Conservation (phyloP, 1,140 invertebrate genomes). For the Linepithema humile region DNA sequence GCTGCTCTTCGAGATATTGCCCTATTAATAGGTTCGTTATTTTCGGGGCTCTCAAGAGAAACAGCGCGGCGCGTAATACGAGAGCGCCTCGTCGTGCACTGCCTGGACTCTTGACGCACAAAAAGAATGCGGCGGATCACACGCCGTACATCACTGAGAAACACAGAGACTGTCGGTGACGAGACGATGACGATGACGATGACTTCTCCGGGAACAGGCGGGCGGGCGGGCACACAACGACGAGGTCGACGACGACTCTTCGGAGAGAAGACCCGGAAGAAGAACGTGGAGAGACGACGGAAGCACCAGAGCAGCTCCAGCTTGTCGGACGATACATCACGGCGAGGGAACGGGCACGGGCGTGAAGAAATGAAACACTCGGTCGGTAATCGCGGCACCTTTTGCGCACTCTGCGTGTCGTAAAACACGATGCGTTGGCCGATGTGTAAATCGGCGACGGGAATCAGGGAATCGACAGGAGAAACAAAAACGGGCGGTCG, state of each 20-base stretch:
- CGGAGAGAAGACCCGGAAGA: too few relatives aligned
- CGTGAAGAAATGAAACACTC: constrained; percentile 53
- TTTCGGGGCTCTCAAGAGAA: constrained; percentile 66
- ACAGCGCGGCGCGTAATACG: constrained; percentile 19
- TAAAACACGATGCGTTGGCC: neutral
- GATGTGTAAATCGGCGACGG: neutral
- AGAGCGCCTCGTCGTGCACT: constrained; percentile 14
- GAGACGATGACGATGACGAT: neutral
- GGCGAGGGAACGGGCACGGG: constrained; percentile 37
- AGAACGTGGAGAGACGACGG: neutral
- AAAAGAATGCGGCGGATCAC: constrained; percentile 27
- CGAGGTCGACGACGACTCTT: neutral
- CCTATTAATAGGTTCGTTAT: constrained; percentile 74
- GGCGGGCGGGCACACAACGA: too few relatives aligned
- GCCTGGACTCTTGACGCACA: constrained; percentile 33
- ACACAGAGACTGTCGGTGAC: neutral
- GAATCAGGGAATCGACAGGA: neutral
- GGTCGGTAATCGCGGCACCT: constrained; percentile 68
- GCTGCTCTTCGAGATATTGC: constrained; percentile 64
- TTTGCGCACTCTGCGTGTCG: neutral
- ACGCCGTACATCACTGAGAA: constrained; percentile 36
- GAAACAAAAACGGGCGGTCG: neutral
- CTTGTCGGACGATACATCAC: constrained; percentile 28
- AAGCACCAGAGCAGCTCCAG: constrained; percentile 22
- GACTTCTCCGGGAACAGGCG: too few relatives aligned